Percentiles rank a stretch among this genome's conserved stretches.
Evolutionary conservation across 1,140 invertebrate genomes (phyloP).

Genomic region (Papilio aristodemus): DNA sequence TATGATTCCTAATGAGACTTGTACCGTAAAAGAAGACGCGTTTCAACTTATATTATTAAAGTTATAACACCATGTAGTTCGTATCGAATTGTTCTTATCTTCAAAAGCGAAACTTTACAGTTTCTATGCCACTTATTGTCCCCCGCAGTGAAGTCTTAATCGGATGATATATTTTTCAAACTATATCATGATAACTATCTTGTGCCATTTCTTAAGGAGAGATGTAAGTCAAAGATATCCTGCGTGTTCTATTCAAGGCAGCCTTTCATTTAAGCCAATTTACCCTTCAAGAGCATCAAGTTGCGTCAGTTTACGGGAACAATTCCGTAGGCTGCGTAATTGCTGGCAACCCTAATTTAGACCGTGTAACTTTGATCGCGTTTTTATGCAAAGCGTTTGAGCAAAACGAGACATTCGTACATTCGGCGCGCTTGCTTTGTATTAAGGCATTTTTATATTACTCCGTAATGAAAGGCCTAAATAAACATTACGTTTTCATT

Average conservation of each 20-base stretch:
- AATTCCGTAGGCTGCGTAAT: slow-evolving; percentile 30
- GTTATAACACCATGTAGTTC: no score
- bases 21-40: no score
- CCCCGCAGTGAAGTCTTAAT: neutral
- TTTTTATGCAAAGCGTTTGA: slow-evolving; percentile 32
- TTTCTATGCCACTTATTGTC: neutral
- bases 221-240: slow-evolving; percentile 31
- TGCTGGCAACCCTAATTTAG: slow-evolving; percentile 33
- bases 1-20: no score
- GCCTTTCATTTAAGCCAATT: slow-evolving; percentile 34
- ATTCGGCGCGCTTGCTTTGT: slow-evolving; percentile 29
- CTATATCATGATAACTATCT: slow-evolving; percentile 17
- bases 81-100: neutral
- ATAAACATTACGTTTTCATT: slow-evolving; percentile 35
- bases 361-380: slow-evolving; percentile 33
- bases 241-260: slow-evolving; percentile 10
- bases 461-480: slow-evolving; percentile 30
- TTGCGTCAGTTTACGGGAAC: slow-evolving; percentile 29
- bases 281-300: slow-evolving; percentile 20
- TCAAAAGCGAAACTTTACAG: slow-evolving; percentile 2
- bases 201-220: slow-evolving; percentile 8
- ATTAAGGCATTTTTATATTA: slow-evolving; percentile 33
- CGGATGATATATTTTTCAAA: slow-evolving; percentile 8
- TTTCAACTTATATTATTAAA: no score
- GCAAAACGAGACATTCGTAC: slow-evolving; percentile 28